Base-by-base conservation (phyloP, 1,140 invertebrate genomes). In the Drosophila elegans region DNA sequence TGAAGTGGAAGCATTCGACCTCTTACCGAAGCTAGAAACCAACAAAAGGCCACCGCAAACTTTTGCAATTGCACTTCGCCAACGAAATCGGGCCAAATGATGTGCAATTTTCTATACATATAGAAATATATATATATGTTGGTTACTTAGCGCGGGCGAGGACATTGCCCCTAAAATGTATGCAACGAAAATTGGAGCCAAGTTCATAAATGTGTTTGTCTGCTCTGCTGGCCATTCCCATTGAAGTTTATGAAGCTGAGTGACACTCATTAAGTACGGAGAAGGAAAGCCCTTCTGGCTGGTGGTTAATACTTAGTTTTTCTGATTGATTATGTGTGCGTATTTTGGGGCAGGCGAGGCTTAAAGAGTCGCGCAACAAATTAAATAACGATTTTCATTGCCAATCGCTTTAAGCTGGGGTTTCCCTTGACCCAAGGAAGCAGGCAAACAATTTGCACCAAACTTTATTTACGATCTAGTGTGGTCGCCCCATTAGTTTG, bases 81-180 rank as follows among this genome's bases (percentile, higher is more conserved):
- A 75, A 46, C 67, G 45, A 82, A 79, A 88, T 89, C 84, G 81
- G 78, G 69, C 85, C 84, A 89, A 89, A 89, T 80, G 81, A 89
- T 78, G 84, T 89, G 71, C 76, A 89, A 84, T 84, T 80, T 80
- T 84, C 51, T 66, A 45, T 12, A 46, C 12, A 0, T 48, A 5
- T 11, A 45, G 11, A 49, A n/a, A 10, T 7, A 4, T 3, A 32
- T 49, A 12, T 9, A 27, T 25, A 4, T 34, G 39, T 34, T 52
- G 63, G 27, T 49, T 67, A 36, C 16, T 68, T 29, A 52, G 32
- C 12, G 27, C 49, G 67, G 64, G 64, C 64, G 76, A 89, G 84
- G 84, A 84, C 84, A 84, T 89, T 89, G 84, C 84, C 85, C 85
- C 77, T 84, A 89, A 49, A 89, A 84, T 83, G 80, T 80, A 89